These are phyloP conservation scores for Psilopogon haemacephalus DNA, from an alignment of 2,113 vertebrate genomes.

Conservation along the genomic window DNA sequence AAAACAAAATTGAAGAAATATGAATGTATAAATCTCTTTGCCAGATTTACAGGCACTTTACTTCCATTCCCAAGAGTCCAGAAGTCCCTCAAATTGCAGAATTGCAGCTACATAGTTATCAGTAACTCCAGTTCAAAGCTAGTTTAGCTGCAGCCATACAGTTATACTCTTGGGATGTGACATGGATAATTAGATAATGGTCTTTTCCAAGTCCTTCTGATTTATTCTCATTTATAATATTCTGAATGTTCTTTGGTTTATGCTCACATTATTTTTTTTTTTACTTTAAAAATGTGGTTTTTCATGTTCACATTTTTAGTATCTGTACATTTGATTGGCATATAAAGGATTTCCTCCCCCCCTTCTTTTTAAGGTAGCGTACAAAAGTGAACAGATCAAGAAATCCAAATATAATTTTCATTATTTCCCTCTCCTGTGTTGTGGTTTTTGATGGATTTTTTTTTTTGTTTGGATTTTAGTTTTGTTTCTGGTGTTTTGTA, in stretches of 20 bases:
- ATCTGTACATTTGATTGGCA: not conserved
- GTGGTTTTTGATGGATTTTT: no score
- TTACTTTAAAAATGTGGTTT: not conserved
- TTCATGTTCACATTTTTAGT: not conserved
- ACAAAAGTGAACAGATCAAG: not conserved
- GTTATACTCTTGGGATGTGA: not conserved
- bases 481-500: no score
- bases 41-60: not conserved
- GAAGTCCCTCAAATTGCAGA: not conserved
- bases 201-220: not conserved
- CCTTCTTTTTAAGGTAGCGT: not conserved
- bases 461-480: no score
- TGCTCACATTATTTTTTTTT: not conserved
- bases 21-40: not conserved
- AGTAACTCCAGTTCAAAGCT: not conserved
- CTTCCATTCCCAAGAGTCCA: not conserved
- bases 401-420: not conserved
- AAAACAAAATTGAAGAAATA: not conserved
- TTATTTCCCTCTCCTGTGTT: not conserved
- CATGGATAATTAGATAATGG: not conserved
- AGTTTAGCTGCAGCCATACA: not conserved
- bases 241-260: not conserved
- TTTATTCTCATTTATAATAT: not conserved
- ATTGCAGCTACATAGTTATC: not conserved
- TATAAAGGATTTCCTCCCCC: not conserved